Base-by-base conservation (phyloP, 2,888 invertebrate species). In the Caenorhabditis angaria region DNA sequence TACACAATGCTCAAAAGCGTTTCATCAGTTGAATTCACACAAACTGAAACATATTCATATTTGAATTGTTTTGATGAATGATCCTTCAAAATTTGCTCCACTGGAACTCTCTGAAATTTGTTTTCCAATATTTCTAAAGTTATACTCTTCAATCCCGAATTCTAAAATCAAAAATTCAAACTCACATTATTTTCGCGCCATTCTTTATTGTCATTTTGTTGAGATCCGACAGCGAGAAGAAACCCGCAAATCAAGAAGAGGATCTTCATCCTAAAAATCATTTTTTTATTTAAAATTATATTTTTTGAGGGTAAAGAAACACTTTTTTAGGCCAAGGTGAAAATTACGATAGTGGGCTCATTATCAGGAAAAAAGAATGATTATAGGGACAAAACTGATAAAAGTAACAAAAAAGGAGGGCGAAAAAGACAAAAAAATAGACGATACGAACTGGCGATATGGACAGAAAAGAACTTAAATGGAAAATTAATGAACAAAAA, bases 11-110 rank as follows among this genome's bases (percentile, higher is more conserved):
- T 70, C 48, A 81, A 62, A 27, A 79, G 69, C n/a, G 70, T 65
- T 22, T 69, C 73, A 56, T 67, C 70, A 12, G 81, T 76, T 28
- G 63, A 67, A 55, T 81, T 81, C 4, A 77, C 73, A 62, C 81
- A 81, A 56, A 81, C 74, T 22, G 79, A 77, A 24, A 80, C 73
- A 54, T 81, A 80, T 32, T 70, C 63, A 63, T 81, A 81, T 20
- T 72, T 47, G 63, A 70, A 74, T 24, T 76, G 66, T 10, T 62
- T 50, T 28, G 74, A 69, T n/a, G 69, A 69, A 59, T 74, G 74
- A 60, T 66, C 73, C 25, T 55, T 69, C 53, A 72, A 35, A 14
- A 72, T 54, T 60, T 72, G 47, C 22, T 72, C 67, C 2, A 72
- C 56, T 28, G 72, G 72, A n/a, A 72, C 65, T 48, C 72, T 41